Base-by-base conservation (phyloP, 1,140 invertebrate species). In the Scylla paramamosain region DNA sequence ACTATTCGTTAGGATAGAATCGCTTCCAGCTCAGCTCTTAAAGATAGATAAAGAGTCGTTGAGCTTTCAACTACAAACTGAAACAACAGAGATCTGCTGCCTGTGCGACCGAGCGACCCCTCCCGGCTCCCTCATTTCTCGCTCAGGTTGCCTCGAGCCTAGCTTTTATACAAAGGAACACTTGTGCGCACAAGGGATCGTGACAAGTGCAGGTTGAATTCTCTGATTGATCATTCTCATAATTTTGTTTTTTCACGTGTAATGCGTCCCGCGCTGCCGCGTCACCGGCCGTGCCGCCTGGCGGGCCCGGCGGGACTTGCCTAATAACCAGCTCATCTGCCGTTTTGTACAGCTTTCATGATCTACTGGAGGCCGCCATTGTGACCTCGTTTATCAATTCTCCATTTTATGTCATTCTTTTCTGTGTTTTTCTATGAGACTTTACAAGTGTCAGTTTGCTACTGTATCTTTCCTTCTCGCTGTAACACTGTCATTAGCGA, bases 281-380 rank as follows among this genome's bases (percentile, higher is more conserved):
- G 31, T 10, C 31, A 14, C 39, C 32, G 29, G 32, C 32, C 10
- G 32, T 31, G 20, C 25, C 39, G 31, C 39, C 10, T 8, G 48
- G 29, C 31, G 87, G 46, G 89, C 46, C 29, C 87, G 20, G 25
- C 48, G 46, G 59, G 25, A 91, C 29, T 25, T 91, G n/a, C 29
- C 28, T 91, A 32, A 8, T 77, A 91, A 77, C 90, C 90, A 91
- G 90, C 90, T 77, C 52, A 32, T 46, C 90, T 91, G 90, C 90
- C 90, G 39, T 77, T 20, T 32, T 91, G 90, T 91, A 91, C 90
- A 91, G 90, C 29, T 77, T 77, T 77, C 4, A 87, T 31, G 31
- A 87, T 87, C 31, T 4, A 91, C 29, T 77, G 52, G 52, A 59
- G 52, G 16, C n/a, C 67, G 20, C 67, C 20, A n/a, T 59, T 20